Base-by-base conservation (phyloP, 2,797 vertebrate genomes). In the Lutjanus campechanus region DNA sequence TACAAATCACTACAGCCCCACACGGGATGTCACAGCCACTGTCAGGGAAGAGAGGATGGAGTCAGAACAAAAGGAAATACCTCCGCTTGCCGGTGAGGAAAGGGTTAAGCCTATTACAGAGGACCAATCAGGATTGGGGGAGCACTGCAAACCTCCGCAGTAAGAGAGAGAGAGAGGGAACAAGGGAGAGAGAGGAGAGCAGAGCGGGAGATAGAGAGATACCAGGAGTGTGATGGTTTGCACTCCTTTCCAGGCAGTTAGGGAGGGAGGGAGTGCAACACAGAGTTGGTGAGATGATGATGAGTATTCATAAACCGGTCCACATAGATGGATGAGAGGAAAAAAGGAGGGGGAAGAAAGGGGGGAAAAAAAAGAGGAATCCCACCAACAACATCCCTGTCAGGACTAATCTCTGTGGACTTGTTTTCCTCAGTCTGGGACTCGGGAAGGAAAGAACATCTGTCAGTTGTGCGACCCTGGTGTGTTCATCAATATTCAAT, bases 121-220 rank as follows among this genome's bases (percentile, higher is more conserved):
- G 96, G 95, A 96, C 97, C 97, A 98, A 99, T 98, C 97, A 97
- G 96, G 96, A 97, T 91, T 95, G 96, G 96, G 96, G 96, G 95
- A 96, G 96, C 97, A 97, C 97, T 96, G 97, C 97, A 98, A 98
- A 97, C 96, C 97, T 97, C 97, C 95, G 97, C 97, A 97, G 97
- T 97, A 94, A 96, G 94, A 96, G 95, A 95, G 95, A 96, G 96
- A 94, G 95, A 94, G 88, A 77, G 84, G 19, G 84, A 69, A 77
- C 11, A 62, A 68, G 83, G 17, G 81, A 83, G 84, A 73, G 82
- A 79, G 81, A 87, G 56, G 93, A 84, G 87, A 93, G 95, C 96
- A 95, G 96, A 96, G 91, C 76, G 73, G 96, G 96, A 96, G 96
- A 96, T 88, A 81, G 79, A 89, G 84, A 83, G 91, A 91, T 89